phyloP scores from a whole-genome alignment of 1,140 invertebrate species.

The Nasonia giraulti region DNA sequence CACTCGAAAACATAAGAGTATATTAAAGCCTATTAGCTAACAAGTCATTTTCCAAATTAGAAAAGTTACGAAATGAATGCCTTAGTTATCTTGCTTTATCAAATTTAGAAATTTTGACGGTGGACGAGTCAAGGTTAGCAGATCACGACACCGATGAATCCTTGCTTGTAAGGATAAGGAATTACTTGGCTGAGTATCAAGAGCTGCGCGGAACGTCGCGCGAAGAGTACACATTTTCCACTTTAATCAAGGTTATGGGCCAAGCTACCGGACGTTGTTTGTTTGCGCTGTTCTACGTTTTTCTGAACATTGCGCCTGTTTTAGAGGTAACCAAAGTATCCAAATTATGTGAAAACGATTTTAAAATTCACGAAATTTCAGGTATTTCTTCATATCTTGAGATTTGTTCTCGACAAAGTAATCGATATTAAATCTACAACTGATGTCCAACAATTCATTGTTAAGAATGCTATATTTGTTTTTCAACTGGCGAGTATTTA shows the following conservation, averaged over 20 bases:
- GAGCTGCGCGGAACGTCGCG: constrained; percentile 60
- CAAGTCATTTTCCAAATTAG: no score
- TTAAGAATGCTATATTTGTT: constrained; percentile 62
- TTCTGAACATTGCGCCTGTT: constrained; percentile 64
- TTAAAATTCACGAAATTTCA: constrained; percentile 54
- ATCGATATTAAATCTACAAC: constrained; percentile 61
- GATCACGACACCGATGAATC: constrained; percentile 34
- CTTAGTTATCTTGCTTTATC: background rate
- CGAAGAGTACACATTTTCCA: constrained; percentile 63
- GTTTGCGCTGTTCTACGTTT: constrained; percentile 62
- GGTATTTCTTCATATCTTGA: constrained; percentile 66
- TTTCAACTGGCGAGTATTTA: constrained; percentile 65
- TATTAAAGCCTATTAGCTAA: no score
- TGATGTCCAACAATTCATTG: constrained; percentile 58
- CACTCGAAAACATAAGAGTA: no score
- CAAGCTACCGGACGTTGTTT: constrained; percentile 64
- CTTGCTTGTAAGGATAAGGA: constrained; percentile 56
- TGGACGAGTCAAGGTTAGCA: constrained; percentile 17
- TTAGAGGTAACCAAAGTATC: constrained; percentile 58
- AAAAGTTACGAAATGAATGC: no score
- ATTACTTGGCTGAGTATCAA: constrained; percentile 66
- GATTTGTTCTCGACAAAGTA: constrained; percentile 66
- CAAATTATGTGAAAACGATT: background rate
- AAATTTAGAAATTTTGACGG: constrained; percentile 38
- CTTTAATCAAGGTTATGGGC: constrained; percentile 65